A percentile compares a stretch with the other conserved stretches of the same genome.
Evolutionary conservation across 2,797 vertebrate species (phyloP).

Genomic region (Brotula barbata): DNA sequence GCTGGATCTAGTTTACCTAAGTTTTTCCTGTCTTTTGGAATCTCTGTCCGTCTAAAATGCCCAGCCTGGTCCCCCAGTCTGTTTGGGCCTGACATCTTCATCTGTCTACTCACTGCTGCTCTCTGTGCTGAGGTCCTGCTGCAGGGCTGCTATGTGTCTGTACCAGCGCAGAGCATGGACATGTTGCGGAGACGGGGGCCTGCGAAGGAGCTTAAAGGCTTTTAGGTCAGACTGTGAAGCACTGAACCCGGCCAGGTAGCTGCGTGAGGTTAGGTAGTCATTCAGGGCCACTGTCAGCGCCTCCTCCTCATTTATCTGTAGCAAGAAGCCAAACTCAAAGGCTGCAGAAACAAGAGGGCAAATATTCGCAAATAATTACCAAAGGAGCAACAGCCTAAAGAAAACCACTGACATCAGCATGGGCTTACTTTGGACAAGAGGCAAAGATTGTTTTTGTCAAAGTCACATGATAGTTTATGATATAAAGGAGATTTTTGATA

Average conservation of each 20-base stretch:
- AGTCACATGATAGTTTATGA: neutral
- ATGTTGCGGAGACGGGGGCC: conserved; percentile 81
- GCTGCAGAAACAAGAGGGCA: conserved; percentile 87
- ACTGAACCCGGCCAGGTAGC: conserved; percentile 92
- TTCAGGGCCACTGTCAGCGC: conserved; percentile 86
- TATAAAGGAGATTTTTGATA: no score
- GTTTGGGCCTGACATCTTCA: conserved; percentile 24
- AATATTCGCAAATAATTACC: conserved; percentile 62
- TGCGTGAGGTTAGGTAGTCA: conserved; percentile 90
- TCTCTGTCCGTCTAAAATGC: conserved; percentile 5
- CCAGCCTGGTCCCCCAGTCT: conserved; percentile 1
- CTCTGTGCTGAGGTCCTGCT: conserved; percentile 79
- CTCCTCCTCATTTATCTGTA: conserved; percentile 86
- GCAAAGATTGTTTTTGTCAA: neutral
- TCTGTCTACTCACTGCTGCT: conserved; percentile 74
- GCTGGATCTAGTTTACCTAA: neutral
- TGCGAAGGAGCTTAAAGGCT: conserved; percentile 84
- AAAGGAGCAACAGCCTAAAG: conserved; percentile 9
- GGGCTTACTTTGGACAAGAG: neutral
- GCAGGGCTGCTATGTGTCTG: conserved; percentile 91
- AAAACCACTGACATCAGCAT: conserved; percentile 3
- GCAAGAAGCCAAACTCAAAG: conserved; percentile 88
- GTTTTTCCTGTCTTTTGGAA: neutral
- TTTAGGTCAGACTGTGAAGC: conserved; percentile 88
- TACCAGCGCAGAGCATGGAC: conserved; percentile 95